phyloP scores from a whole-genome alignment of 2,797 vertebrate species.

The Enteromius anoplus region DNA sequence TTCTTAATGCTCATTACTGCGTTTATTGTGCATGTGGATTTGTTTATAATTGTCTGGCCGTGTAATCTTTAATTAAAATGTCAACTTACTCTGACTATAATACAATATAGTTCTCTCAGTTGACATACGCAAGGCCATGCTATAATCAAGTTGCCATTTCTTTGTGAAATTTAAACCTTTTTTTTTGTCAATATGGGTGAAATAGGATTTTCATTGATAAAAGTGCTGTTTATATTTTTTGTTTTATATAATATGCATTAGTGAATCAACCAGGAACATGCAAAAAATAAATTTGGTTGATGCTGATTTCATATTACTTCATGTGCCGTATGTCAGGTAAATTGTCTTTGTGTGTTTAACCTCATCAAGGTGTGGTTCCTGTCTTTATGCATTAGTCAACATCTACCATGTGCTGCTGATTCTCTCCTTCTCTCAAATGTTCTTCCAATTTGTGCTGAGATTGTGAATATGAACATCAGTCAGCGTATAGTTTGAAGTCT shows the following conservation, averaged over 20 bases:
- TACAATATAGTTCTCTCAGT: neutral
- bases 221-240: neutral
- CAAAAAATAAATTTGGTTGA: neutral
- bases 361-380: constrained; percentile 59
- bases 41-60: neutral
- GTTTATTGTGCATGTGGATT: neutral
- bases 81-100: neutral
- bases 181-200: neutral
- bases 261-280: neutral
- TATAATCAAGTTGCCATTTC: neutral
- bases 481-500: constrained; percentile 53
- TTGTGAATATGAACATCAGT: constrained; percentile 77
- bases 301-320: neutral
- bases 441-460: constrained; percentile 73
- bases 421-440: constrained; percentile 74
- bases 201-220: neutral
- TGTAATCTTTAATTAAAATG: neutral
- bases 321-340: neutral
- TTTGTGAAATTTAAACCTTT: neutral
- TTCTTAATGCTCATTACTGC: neutral
- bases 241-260: neutral
- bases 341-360: constrained; percentile 37
- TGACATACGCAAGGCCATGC: neutral
- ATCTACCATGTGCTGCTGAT: constrained; percentile 70
- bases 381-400: constrained; percentile 63